Percentiles rank a stretch among this genome's conserved stretches.
Evolutionary conservation across 2,888 invertebrate species (phyloP).

Genomic region (Ormyrus pomaceus): DNA sequence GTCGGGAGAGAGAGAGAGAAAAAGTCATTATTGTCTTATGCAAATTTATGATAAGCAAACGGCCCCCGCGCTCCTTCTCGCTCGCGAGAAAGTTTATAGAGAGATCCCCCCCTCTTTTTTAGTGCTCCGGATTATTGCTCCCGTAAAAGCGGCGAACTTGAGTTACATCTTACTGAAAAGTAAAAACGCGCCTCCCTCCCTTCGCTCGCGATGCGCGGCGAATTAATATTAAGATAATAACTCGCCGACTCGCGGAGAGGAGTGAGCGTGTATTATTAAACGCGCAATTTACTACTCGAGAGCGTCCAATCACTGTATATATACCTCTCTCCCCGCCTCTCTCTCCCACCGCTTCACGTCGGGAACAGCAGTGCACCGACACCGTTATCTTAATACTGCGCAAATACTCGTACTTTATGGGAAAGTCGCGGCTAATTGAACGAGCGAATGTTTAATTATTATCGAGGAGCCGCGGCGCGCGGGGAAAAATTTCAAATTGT

Average conservation of each 20-base stretch:
- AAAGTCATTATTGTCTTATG: too few relatives aligned
- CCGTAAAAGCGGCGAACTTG: too few relatives aligned
- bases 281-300: conserved; percentile 1
- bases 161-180: too few relatives aligned
- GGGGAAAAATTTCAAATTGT: conserved; percentile 8
- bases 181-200: too few relatives aligned
- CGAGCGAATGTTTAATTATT: conserved; percentile 6
- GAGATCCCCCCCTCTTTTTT: too few relatives aligned
- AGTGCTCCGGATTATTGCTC: too few relatives aligned
- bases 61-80: too few relatives aligned
- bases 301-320: background rate
- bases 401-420: background rate
- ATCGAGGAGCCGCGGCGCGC: background rate
- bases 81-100: too few relatives aligned
- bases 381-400: conserved; percentile 5
- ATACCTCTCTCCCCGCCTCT: too few relatives aligned
- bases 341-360: background rate
- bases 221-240: background rate
- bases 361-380: background rate
- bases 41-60: too few relatives aligned
- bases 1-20: too few relatives aligned
- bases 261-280: background rate
- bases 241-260: background rate
- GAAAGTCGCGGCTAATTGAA: background rate
- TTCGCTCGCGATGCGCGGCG: too few relatives aligned